Conservation (phyloP, 1,140 invertebrate genomes). For the Macrotrachela quadricornifera region DNA sequence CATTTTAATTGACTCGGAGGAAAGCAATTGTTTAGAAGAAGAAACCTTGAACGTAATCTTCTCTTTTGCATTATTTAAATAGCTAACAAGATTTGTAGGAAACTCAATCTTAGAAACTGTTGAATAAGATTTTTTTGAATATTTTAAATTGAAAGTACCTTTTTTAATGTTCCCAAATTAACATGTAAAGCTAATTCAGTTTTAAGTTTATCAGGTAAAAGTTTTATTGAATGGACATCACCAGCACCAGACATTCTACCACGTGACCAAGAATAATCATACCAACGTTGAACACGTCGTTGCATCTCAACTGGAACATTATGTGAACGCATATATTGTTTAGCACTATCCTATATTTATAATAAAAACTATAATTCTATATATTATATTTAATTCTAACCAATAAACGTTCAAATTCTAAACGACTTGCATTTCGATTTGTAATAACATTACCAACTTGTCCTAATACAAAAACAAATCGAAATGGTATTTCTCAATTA, state of each 20-base stretch:
- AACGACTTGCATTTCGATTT: constrained; percentile 78
- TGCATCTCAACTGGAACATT: constrained; percentile 87
- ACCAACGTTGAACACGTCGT: constrained; percentile 72
- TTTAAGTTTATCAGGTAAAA: constrained; percentile 82
- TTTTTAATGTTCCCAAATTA: constrained; percentile 77
- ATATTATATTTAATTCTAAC: constrained; percentile 17
- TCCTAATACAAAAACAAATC: constrained; percentile 31
- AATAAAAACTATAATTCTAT: neutral
- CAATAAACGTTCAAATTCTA: constrained; percentile 75
- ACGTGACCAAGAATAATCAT: constrained; percentile 87
- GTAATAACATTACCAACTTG: constrained; percentile 93
- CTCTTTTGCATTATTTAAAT: no score
- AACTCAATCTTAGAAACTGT: no score
- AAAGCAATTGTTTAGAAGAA: no score
- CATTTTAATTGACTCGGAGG: no score
- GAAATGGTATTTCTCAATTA: neutral
- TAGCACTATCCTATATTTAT: constrained; percentile 54
- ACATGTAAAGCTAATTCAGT: constrained; percentile 84
- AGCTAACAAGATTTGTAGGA: no score
- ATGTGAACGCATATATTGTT: constrained; percentile 86
- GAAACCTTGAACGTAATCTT: no score
- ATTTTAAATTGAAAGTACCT: no score
- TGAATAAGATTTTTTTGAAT: no score
- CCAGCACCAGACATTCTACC: constrained; percentile 72
- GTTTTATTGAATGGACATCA: constrained; percentile 74